Base-by-base conservation (phyloP, 2,113 vertebrate genomes). In the Lophura nycthemera region DNA sequence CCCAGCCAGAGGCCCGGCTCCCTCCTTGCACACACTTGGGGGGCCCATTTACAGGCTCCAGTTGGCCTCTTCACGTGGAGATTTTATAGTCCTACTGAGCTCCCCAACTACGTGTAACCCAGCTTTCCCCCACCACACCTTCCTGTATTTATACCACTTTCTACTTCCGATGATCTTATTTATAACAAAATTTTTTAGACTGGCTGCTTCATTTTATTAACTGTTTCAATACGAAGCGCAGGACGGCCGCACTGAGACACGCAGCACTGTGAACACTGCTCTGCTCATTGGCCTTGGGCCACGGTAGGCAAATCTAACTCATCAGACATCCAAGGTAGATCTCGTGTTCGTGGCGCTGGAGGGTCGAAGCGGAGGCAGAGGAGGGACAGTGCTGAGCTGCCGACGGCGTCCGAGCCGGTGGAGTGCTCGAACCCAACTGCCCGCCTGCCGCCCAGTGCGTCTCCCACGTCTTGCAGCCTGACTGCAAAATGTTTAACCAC, bases 251-350 rank as follows among this genome's bases (percentile, higher is more conserved):
- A 69, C 90, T 79, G 95, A 90, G 92, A 96, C 93, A 90, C 95
- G 67, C 95, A 97, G 97, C 98, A 98, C 98, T 98, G 98, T 98
- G 98, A 98, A 88, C 29, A 59, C 91, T 83, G 88, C 96, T 93
- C 96, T 93, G 93, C 95, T 94, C 6, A 1, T 29, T 77, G 96
- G 95, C 84, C 89, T 96, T 80, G 94, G 89, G 94, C 96, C 93
- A 69, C 30, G 7, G 20, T 14, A 64, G 87, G 73, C 95, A 87
- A 65, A 70, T 6, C 81, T 17, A n/a, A n/a, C 94, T 73, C 81
- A 19, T 69, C 63, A 63, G 75, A n/a, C n/a, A n/a, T n/a, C n/a
- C n/a, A n/a, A n/a, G n/a, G n/a, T n/a, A 34, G 57, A 36, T 34
- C 65, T 67, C 79, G 0, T 29, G 86, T 8, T 47, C 6, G 1